Conservation (phyloP, 2,113 vertebrate genomes). For the Stigmatopora argus region DNA sequence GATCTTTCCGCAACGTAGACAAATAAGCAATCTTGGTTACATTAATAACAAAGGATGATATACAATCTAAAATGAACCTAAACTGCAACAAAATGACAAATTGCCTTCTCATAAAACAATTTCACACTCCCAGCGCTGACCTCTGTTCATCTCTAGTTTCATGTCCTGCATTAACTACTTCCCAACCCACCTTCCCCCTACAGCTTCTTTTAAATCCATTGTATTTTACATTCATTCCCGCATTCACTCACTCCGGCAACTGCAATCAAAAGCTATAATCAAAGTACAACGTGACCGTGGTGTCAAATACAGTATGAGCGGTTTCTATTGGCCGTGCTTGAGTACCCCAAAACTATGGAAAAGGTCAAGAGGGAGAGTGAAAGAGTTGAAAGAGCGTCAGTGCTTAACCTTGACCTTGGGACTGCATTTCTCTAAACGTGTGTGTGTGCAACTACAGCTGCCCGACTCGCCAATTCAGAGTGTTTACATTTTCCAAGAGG, state of each 20-base stretch:
- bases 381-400: conserved; percentile 60
- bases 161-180: neutral
- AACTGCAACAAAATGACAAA: neutral
- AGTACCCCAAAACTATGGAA: conserved; percentile 20
- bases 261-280: neutral
- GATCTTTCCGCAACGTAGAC: no score
- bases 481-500: conserved; percentile 77
- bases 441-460: conserved; percentile 65
- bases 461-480: conserved; percentile 69
- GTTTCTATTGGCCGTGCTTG: conserved; percentile 27
- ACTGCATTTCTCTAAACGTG: conserved; percentile 61
- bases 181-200: neutral
- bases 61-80: neutral
- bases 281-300: neutral
- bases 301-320: neutral
- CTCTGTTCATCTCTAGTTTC: neutral
- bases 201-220: neutral
- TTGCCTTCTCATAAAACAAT: neutral
- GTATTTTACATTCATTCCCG: neutral
- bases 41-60: no score
- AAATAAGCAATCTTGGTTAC: no score
- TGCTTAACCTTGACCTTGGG: conserved; percentile 76
- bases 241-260: neutral
- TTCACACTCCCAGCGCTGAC: neutral
- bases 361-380: conserved; percentile 72